A percentile compares a stretch with the other conserved stretches of the same genome.
phyloP scores from a whole-genome alignment of 2,888 invertebrate genomes.

The Dione juno region DNA sequence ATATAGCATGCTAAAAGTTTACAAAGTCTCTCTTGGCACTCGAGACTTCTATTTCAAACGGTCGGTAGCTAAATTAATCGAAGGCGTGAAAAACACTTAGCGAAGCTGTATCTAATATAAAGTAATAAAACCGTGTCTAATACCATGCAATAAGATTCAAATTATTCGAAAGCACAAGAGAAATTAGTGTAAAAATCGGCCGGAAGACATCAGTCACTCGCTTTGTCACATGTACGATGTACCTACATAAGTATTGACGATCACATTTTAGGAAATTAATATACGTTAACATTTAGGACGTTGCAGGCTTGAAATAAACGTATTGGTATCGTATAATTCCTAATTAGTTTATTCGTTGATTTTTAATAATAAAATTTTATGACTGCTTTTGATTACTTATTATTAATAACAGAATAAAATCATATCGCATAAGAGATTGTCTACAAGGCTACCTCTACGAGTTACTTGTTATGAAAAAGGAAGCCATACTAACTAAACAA shows the following conservation, averaged over 20 bases:
- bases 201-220: slow-evolving; percentile 77
- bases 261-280: slow-evolving; percentile 60
- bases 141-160: slow-evolving; percentile 48
- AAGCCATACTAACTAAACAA: slow-evolving; percentile 69
- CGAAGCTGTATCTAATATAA: slow-evolving; percentile 23
- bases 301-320: slow-evolving; percentile 1
- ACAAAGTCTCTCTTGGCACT: slow-evolving; percentile 56
- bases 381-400: too few species aligned
- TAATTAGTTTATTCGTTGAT: background rate
- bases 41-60: slow-evolving; percentile 57
- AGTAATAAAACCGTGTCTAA: slow-evolving; percentile 38
- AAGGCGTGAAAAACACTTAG: slow-evolving; percentile 55
- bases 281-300: slow-evolving; percentile 5
- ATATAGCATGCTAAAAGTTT: slow-evolving; percentile 2
- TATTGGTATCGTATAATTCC: background rate
- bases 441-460: slow-evolving; percentile 65
- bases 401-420: too few species aligned
- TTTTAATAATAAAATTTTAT: background rate
- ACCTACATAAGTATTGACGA: slow-evolving; percentile 54
- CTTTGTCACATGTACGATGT: slow-evolving; percentile 44
- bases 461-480: slow-evolving; percentile 66
- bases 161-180: slow-evolving; percentile 35
- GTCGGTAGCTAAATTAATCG: slow-evolving; percentile 61
- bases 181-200: slow-evolving; percentile 53
- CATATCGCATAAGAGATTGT: slow-evolving; percentile 6